Conservation (phyloP, 2,888 invertebrate genomes). For the Cerceris rybyensis region DNA sequence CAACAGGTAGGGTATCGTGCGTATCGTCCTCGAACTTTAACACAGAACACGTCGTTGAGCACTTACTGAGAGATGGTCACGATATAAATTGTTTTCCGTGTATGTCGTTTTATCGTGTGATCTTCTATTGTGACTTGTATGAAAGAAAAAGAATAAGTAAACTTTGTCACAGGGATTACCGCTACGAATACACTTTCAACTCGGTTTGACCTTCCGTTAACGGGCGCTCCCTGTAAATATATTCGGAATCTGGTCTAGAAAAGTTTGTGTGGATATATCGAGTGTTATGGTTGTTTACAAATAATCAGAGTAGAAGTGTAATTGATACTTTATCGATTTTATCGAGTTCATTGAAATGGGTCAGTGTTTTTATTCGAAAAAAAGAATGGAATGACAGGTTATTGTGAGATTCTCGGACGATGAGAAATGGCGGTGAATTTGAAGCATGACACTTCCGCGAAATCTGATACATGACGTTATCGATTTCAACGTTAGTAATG, state of each 20-base stretch:
- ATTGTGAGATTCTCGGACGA: constrained; percentile 25
- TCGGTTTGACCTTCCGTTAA: constrained; percentile 60
- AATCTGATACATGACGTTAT: constrained; percentile 36
- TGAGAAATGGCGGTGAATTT: constrained; percentile 32
- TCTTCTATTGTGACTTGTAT: neutral
- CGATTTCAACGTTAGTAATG: constrained; percentile 28
- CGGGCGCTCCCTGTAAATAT: constrained; percentile 19
- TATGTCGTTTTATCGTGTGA: neutral
- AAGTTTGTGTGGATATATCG: neutral
- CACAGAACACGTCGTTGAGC: constrained; percentile 35
- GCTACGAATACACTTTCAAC: constrained; percentile 50
- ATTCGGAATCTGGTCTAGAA: constrained; percentile 9
- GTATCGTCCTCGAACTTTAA: constrained; percentile 62
- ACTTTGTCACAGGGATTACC: constrained; percentile 33
- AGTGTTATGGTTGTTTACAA: too few species aligned
- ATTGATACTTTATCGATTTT: too few species aligned
- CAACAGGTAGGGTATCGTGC: constrained; percentile 67
- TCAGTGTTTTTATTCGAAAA: constrained; percentile 32
- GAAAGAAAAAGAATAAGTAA: neutral
- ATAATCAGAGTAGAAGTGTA: too few species aligned
- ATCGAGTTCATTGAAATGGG: constrained; percentile 33
- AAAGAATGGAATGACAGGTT: constrained; percentile 30
- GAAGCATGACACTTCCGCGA: constrained; percentile 50
- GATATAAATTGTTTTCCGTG: neutral
- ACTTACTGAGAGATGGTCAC: constrained; percentile 16